Base-by-base conservation (phyloP, 2,888 invertebrate genomes). In the Folsomia manolachei region DNA sequence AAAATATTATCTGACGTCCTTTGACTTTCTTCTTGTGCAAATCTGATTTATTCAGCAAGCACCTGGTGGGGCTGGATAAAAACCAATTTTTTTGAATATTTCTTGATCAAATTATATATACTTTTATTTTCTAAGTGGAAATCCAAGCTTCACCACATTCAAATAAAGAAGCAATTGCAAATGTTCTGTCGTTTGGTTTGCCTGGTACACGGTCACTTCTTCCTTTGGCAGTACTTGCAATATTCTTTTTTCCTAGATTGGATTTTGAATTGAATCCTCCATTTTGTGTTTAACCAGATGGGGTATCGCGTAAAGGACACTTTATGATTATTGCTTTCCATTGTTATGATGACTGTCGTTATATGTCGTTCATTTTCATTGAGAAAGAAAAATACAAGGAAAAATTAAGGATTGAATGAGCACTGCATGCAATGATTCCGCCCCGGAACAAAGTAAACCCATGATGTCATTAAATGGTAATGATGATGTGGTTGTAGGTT, bases 381-480 rank as follows among this genome's bases (percentile, higher is more conserved):
- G 56, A 21, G 56, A 56, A 18, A 51, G 18, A 51, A 9, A 51
- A 51, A 51, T 51, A 11, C 7, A 56, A 56, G 56, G 19, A 56
- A 56, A 56, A 21, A 56, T 14, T 56, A 14, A 56, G 39, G 14
- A 4, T 39, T 4, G 39, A 18, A 56, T 56, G 18, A 56, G 56
- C 11, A 56, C 51, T 51, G 56, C 56, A 56, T 7, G 4, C 18
- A 19, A 56, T 56, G n/a, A 56, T 56, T 18, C 19, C 18, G 19
- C 21, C n/a, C 19, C 21, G 18, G 56, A 21, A 56, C 19, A 56
- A 21, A 14, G 56, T 18, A 14, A 21, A 56, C 21, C n/a, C 19
- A 21, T 56, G 21, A 56, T 56, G 56, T 56, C 56, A 56, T 56
- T 56, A 56, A 56, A 56, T 56, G 56, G 19, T 56, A 56, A 56